Evolutionary conservation across 1,140 invertebrate species (phyloP).

Genomic region (Leptoteleia sp.): DNA sequence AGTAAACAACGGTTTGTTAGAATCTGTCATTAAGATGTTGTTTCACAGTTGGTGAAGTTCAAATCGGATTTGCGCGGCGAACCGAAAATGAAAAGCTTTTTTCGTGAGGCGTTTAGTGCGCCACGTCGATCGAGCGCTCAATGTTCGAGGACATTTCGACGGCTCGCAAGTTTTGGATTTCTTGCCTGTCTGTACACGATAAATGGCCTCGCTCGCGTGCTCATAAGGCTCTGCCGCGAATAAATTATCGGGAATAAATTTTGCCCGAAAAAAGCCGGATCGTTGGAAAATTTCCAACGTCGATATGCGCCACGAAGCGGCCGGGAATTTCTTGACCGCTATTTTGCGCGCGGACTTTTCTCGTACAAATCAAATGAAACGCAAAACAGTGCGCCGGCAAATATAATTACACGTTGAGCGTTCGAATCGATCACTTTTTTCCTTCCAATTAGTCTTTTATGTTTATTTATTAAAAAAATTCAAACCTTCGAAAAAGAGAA

Average conservation of each 20-base stretch:
- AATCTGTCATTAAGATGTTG: constrained; percentile 29
- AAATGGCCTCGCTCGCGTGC: constrained; percentile 47
- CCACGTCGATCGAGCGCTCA: constrained; percentile 22
- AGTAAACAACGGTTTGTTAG: constrained; percentile 18
- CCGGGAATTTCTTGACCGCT: constrained; percentile 43
- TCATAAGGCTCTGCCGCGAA: constrained; percentile 59
- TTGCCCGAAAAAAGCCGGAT: constrained; percentile 59
- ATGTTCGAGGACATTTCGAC: constrained; percentile 19
- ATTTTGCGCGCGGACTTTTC: constrained; percentile 12
- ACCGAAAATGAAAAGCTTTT: constrained; percentile 42
- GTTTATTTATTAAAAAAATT: too few relatives aligned
- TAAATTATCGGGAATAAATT: constrained; percentile 74
- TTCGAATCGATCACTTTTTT: background rate
- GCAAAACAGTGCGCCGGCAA: constrained; percentile 18
- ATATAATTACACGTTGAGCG: constrained; percentile 24
- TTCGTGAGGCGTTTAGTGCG: constrained; percentile 40
- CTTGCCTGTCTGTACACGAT: constrained; percentile 42
- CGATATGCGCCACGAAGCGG: constrained; percentile 63
- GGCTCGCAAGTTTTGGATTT: background rate
- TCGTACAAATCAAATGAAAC: constrained; percentile 15
- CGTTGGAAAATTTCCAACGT: constrained; percentile 72
- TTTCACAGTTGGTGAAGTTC: constrained; percentile 37
- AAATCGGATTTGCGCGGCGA: constrained; percentile 33
- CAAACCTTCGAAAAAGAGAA: too few relatives aligned
- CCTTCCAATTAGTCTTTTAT: too few relatives aligned